Evolutionary conservation across 2,797 vertebrate species (phyloP).

Genomic region (Carcharodon carcharias): DNA sequence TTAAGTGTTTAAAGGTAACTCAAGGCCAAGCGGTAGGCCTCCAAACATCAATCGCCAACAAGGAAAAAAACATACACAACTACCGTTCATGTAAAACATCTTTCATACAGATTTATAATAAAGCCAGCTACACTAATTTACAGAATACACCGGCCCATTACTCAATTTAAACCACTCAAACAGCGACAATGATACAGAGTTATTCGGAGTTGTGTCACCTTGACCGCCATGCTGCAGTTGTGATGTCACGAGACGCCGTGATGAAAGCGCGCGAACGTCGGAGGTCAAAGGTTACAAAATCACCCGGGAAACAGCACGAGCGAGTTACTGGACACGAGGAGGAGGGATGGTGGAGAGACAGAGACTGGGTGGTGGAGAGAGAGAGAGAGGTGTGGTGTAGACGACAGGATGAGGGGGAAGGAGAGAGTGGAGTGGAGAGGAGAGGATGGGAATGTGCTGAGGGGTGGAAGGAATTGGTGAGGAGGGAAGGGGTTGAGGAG

Average conservation of each 20-base stretch:
- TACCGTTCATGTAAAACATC: neutral
- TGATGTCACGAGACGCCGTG: slow-evolving; percentile 60
- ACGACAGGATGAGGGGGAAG: fast-evolving
- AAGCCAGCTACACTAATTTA: neutral
- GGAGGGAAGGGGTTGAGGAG: no score
- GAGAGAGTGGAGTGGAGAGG: no score
- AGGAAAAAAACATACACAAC: neutral
- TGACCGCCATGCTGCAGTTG: slow-evolving; percentile 89
- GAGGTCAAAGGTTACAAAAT: neutral
- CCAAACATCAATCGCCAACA: neutral
- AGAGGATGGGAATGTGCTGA: fast-evolving
- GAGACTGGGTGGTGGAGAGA: no score
- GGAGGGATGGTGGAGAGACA: no score
- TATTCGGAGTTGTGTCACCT: slow-evolving; percentile 68
- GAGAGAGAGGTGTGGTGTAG: fast-evolving
- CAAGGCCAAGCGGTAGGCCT: slow-evolving; percentile 31
- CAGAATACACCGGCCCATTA: neutral
- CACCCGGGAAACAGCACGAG: neutral
- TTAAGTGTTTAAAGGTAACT: neutral
- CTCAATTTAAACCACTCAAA: neutral
- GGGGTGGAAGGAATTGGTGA: no score
- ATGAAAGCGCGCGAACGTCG: neutral
- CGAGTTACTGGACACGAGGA: no score
- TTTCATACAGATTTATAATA: neutral
- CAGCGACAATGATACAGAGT: neutral